These are phyloP conservation scores for Melierax canorus DNA, from an alignment of 2,113 vertebrate species.

Conservation along the genomic window DNA sequence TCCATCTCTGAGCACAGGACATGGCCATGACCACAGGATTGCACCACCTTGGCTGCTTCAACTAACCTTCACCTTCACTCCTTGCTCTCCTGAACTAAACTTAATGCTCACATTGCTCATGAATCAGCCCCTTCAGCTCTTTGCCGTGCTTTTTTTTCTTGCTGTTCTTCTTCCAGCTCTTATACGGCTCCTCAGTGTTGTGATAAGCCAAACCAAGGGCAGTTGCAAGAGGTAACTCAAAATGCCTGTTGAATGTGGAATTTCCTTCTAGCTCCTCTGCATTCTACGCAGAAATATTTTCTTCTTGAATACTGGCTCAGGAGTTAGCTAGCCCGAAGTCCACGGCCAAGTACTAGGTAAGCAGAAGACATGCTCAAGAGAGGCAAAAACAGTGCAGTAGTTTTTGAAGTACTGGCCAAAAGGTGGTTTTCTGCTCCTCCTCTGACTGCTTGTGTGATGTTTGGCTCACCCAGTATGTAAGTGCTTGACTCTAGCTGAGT, in stretches of 20 bases:
- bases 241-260: neutral
- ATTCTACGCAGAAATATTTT: neutral
- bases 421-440: neutral
- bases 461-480: neutral
- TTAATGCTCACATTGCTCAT: neutral
- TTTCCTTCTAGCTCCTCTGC: neutral
- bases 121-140: neutral
- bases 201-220: neutral
- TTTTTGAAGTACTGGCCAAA: neutral
- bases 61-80: neutral
- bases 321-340: neutral
- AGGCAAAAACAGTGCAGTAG: neutral
- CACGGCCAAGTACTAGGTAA: neutral
- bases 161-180: neutral
- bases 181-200: neutral
- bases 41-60: neutral
- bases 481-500: neutral
- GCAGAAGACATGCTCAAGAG: neutral
- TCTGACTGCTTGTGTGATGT: neutral
- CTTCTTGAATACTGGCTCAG: neutral
- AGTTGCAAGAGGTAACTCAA: neutral
- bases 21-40: neutral
- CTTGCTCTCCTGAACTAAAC: neutral
- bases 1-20: neutral
- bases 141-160: neutral